Conservation (phyloP, 2,113 vertebrate genomes). For the Amphilophus citrinellus region DNA sequence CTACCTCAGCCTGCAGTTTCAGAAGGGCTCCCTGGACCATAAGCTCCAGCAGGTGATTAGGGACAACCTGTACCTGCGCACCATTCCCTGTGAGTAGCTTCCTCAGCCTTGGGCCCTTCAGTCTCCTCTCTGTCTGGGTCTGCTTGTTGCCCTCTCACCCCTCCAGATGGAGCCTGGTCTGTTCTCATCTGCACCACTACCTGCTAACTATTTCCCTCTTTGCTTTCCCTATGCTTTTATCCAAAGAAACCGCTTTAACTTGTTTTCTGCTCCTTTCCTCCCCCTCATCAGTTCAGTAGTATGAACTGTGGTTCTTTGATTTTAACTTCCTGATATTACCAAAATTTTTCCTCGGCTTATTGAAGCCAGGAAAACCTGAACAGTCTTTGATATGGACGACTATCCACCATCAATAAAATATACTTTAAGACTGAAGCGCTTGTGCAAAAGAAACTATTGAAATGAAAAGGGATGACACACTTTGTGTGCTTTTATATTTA, state of each 20-base stretch:
- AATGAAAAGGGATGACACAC: background rate
- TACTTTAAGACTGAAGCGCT: background rate
- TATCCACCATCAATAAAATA: background rate
- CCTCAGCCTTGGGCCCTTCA: background rate
- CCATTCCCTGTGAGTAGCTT: conserved; percentile 95
- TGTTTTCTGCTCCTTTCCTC: background rate
- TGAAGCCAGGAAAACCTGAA: background rate
- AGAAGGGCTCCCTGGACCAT: conserved; percentile 98
- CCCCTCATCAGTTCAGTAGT: background rate
- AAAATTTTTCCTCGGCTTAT: background rate
- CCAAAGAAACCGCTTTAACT: background rate
- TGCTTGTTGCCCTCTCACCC: conserved; percentile 25
- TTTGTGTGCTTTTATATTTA: background rate
- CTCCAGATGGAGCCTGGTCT: conserved; percentile 32
- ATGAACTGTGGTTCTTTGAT: background rate
- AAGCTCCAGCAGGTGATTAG: conserved; percentile 99
- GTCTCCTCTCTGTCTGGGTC: background rate
- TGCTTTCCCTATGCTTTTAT: background rate
- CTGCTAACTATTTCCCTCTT: background rate
- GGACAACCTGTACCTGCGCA: conserved; percentile 98
- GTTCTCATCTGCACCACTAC: conserved; percentile 19
- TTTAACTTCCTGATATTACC: background rate
- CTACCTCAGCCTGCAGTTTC: conserved; percentile 98
- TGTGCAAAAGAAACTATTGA: background rate
- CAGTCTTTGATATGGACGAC: background rate